A percentile compares a stretch with the other conserved stretches of the same genome.
Evolutionary conservation across 2,113 vertebrate species (phyloP).

Genomic region (Microcebus lehilahytsara): DNA sequence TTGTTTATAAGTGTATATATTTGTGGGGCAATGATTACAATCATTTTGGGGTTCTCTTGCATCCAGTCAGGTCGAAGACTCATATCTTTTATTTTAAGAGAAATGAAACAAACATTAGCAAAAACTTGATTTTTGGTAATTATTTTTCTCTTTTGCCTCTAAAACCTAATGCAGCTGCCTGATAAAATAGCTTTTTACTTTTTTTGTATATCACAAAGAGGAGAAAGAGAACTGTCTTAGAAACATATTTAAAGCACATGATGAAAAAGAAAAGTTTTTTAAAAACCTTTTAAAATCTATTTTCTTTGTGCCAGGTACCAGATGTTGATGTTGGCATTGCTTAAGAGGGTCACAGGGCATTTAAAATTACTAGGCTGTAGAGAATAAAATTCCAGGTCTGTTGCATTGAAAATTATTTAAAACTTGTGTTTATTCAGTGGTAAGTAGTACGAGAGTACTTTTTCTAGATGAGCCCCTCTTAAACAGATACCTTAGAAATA

Average conservation of each 20-base stretch:
- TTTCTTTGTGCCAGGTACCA: conserved; percentile 80
- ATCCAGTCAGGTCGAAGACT: conserved; percentile 41
- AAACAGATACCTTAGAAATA: conserved; percentile 6
- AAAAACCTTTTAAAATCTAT: conserved; percentile 67
- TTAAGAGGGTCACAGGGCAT: conserved; percentile 75
- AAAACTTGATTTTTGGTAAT: neutral
- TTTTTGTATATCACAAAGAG: conserved; percentile 51
- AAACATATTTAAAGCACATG: conserved; percentile 72
- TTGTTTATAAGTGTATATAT: neutral
- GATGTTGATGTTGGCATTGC: conserved; percentile 82
- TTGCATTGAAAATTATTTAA: conserved; percentile 72
- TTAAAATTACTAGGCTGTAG: conserved; percentile 66
- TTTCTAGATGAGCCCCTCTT: conserved; percentile 51
- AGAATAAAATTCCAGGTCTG: conserved; percentile 76
- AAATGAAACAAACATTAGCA: conserved; percentile 1
- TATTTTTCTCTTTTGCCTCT: conserved; percentile 45
- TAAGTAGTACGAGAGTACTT: conserved; percentile 69
- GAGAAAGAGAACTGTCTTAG: conserved; percentile 46
- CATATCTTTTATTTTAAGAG: neutral
- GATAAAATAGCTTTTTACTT: neutral
- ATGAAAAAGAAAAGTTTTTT: conserved; percentile 71
- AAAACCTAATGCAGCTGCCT: conserved; percentile 49
- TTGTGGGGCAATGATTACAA: conserved; percentile 20
- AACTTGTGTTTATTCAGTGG: conserved; percentile 58
- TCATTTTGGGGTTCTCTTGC: conserved; percentile 44